Evolutionary conservation across 1,140 invertebrate genomes (phyloP).

Genomic region (Stenopsyche tienmushanensis): DNA sequence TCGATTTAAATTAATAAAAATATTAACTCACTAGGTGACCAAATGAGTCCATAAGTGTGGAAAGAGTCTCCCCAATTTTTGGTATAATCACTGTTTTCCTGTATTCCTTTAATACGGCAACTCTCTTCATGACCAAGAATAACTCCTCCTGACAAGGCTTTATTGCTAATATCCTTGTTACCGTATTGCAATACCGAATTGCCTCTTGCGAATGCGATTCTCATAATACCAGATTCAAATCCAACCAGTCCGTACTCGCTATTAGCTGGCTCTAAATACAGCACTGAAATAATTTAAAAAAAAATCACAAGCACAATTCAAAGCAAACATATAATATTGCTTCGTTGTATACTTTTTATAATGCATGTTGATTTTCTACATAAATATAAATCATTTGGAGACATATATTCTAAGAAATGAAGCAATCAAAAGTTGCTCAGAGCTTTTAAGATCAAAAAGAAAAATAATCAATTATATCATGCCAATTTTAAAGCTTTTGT

Average conservation of each 20-base stretch:
- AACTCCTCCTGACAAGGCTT: constrained; percentile 10
- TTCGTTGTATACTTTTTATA: background rate
- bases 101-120: constrained; percentile 16
- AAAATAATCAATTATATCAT: background rate
- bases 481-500: background rate
- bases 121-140: constrained; percentile 15
- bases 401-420: too few relatives aligned
- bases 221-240: constrained; percentile 57
- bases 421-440: too few relatives aligned
- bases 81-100: background rate
- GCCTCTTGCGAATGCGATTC: constrained; percentile 54
- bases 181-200: constrained; percentile 39
- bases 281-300: constrained; percentile 47
- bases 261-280: constrained; percentile 58
- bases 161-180: constrained; percentile 4
- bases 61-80: constrained; percentile 7
- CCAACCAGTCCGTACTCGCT: constrained; percentile 53
- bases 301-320: background rate
- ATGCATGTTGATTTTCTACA: background rate
- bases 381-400: background rate
- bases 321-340: background rate
- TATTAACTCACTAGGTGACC: constrained; percentile 1
- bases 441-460: background rate
- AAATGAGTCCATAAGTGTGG: constrained; percentile 27
- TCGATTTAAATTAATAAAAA: too few relatives aligned